These are phyloP conservation scores for Cichladusa arquata DNA, from an alignment of 2,113 vertebrate genomes.

Conservation along the genomic window DNA sequence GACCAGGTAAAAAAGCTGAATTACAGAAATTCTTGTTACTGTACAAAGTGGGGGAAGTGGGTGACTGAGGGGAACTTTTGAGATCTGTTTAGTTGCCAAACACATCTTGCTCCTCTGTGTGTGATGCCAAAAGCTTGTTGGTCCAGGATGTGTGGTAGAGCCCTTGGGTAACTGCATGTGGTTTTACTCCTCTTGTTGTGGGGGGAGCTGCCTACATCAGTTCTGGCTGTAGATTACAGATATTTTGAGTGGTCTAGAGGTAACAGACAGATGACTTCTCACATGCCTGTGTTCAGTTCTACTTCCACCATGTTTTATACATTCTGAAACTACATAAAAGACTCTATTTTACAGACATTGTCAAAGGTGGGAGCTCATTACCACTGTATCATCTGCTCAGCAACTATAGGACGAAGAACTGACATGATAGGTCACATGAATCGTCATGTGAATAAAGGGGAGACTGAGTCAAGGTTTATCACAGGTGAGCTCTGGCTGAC, in stretches of 20 bases:
- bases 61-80: neutral
- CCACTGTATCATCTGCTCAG: slow-evolving; percentile 94
- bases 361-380: slow-evolving; percentile 89
- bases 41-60: neutral
- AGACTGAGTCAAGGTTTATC: slow-evolving; percentile 86
- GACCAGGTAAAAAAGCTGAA: slow-evolving; percentile 79
- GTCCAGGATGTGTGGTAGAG: neutral
- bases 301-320: neutral
- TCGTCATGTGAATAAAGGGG: slow-evolving; percentile 92
- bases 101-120: rapidly evolving
- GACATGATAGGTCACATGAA: slow-evolving; percentile 95
- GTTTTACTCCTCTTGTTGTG: neutral
- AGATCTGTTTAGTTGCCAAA: neutral
- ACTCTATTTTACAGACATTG: slow-evolving; percentile 63
- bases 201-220: neutral
- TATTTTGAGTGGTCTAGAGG: neutral
- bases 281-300: neutral
- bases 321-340: neutral
- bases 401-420: slow-evolving; percentile 87
- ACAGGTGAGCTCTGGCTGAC: slow-evolving; percentile 57
- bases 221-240: neutral
- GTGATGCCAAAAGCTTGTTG: neutral
- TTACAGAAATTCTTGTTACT: neutral
- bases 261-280: neutral
- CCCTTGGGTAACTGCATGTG: neutral